A percentile compares a stretch with the other conserved stretches of the same genome.
phyloP scores from a whole-genome alignment of 1,140 invertebrate genomes.

The Berghia stephanieae region DNA sequence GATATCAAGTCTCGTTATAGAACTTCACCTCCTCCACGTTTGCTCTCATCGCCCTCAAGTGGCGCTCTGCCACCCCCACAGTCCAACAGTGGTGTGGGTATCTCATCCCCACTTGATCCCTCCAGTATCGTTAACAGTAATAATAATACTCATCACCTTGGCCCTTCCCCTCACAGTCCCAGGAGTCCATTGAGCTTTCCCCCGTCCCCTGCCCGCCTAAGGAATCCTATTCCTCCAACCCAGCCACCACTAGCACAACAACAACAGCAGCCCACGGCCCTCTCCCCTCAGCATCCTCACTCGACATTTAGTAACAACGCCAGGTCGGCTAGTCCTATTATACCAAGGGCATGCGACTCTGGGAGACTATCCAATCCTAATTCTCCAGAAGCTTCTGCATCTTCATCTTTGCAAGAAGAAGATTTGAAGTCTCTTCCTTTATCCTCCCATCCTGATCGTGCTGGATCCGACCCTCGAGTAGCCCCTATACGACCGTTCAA shows the following conservation, averaged over 20 bases:
- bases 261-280: neutral
- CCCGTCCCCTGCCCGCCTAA: neutral
- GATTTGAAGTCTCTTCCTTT: too few relatives aligned
- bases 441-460: too few relatives aligned
- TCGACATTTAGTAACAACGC: too few relatives aligned
- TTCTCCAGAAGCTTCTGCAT: neutral
- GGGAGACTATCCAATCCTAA: neutral
- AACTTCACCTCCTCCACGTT: conserved; percentile 18
- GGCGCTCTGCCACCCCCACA: neutral
- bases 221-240: neutral
- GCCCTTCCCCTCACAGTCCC: neutral
- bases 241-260: neutral
- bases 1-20: conserved; percentile 13
- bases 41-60: conserved; percentile 17
- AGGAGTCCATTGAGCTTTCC: neutral
- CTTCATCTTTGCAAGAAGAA: neutral
- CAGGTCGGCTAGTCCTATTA: neutral
- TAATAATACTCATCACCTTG: too few relatives aligned
- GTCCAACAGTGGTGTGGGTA: neutral
- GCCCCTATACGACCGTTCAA: conserved; percentile 72
- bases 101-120: too few relatives aligned
- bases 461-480: too few relatives aligned
- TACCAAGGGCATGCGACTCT: neutral
- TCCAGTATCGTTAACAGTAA: too few relatives aligned
- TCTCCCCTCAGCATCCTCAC: too few relatives aligned